A percentile compares a stretch with the other conserved stretches of the same genome.
phyloP scores from a whole-genome alignment of 2,888 invertebrate genomes.

The Mesopsocus fuscifrons region DNA sequence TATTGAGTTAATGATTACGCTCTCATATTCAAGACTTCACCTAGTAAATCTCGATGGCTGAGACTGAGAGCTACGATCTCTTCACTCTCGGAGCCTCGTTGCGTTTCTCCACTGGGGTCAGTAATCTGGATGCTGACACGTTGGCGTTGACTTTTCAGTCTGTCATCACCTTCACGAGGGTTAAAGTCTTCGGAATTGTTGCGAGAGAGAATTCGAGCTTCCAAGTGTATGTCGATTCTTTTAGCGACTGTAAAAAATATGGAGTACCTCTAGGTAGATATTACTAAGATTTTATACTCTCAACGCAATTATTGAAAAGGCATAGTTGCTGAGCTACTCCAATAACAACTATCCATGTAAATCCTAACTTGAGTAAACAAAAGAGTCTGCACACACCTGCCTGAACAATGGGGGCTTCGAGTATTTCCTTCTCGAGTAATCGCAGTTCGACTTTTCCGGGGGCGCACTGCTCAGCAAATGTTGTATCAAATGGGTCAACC shows the following conservation, averaged over 20 bases:
- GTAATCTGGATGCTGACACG: conserved; percentile 4
- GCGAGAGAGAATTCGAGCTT: conserved; percentile 7
- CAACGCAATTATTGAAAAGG: too few relatives aligned
- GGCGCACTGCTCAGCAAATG: conserved; percentile 32
- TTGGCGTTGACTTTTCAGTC: conserved; percentile 27
- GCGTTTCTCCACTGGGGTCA: conserved; percentile 8
- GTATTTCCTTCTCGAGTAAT: conserved; percentile 33
- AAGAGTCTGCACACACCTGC: too few relatives aligned
- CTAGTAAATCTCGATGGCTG: conserved; percentile 4
- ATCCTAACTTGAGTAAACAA: too few relatives aligned
- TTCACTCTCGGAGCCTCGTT: conserved; percentile 6
- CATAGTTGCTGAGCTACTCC: too few relatives aligned
- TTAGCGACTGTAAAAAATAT: too few relatives aligned
- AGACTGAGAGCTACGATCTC: conserved; percentile 6
- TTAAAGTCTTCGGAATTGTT: conserved; percentile 21
- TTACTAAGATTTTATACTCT: too few relatives aligned
- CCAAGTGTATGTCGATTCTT: conserved; percentile 4
- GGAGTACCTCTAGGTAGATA: too few relatives aligned
- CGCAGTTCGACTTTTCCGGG: conserved; percentile 37
- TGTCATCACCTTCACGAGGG: conserved; percentile 37
- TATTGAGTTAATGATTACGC: too few relatives aligned
- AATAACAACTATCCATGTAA: too few relatives aligned
- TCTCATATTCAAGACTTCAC: too few relatives aligned
- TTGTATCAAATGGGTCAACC: conserved; percentile 47
- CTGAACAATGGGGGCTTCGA: conserved; percentile 11